A percentile compares a stretch with the other conserved stretches of the same genome.
Conservation (phyloP, 2,797 vertebrate species). For the Numenius phaeopus region DNA sequence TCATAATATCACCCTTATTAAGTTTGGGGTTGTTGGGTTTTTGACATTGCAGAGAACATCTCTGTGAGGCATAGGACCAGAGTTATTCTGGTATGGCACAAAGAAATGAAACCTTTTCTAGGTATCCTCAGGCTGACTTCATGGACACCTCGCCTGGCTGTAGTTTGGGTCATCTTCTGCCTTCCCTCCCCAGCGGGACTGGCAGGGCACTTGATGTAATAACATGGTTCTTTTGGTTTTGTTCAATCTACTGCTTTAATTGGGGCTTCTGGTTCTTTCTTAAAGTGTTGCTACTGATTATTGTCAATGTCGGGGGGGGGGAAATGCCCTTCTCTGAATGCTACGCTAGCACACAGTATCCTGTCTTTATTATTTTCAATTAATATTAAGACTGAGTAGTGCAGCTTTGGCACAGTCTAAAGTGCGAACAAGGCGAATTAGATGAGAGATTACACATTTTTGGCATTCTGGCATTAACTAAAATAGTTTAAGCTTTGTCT, state of each 20-base stretch:
- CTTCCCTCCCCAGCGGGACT: not conserved
- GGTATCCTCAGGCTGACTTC: not conserved
- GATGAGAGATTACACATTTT: conserved; percentile 8
- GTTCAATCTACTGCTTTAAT: not conserved
- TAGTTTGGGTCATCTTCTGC: not conserved
- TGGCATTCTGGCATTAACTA: conserved; percentile 47
- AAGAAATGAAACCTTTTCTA: not conserved
- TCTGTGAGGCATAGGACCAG: not conserved
- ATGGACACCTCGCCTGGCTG: fast-evolving
- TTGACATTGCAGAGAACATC: not conserved
- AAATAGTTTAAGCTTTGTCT: conserved; percentile 47
- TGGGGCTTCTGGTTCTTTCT: not conserved
- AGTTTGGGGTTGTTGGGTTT: not conserved
- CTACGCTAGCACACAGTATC: not conserved
- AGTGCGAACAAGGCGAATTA: conserved; percentile 5
- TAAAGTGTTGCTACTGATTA: not conserved
- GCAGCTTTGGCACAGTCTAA: conserved; percentile 5
- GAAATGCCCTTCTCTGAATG: not conserved
- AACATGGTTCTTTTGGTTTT: not conserved
- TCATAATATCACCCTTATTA: not conserved
- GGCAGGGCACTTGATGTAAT: not conserved
- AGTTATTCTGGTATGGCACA: not conserved
- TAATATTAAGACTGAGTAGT: not conserved
- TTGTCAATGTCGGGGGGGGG: not conserved
- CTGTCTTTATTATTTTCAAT: conserved; percentile 5